Conservation (phyloP, 2,113 vertebrate species). For the Platanista minor region DNA sequence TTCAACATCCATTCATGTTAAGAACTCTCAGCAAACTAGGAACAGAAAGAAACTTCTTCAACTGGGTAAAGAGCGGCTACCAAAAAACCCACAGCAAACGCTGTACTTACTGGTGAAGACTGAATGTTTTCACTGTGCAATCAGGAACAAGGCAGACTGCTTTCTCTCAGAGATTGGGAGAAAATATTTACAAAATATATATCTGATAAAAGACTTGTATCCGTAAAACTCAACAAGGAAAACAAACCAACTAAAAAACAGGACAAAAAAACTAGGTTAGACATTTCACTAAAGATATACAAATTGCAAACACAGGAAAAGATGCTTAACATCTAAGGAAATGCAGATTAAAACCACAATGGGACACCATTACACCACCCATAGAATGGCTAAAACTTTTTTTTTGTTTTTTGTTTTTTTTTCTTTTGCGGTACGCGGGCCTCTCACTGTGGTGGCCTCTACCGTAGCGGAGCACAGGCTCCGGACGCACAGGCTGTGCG, state of each 20-base stretch:
- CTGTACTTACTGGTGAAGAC: neutral
- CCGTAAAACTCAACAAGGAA: neutral
- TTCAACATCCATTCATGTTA: neutral
- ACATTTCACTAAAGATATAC: neutral
- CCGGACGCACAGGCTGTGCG: too few relatives aligned
- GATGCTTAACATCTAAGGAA: neutral
- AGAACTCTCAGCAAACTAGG: neutral
- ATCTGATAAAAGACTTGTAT: neutral
- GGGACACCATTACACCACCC: too few relatives aligned
- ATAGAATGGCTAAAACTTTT: neutral
- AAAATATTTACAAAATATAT: neutral
- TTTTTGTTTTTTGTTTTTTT: too few relatives aligned
- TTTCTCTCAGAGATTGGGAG: neutral
- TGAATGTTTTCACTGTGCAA: neutral
- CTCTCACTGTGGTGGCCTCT: too few relatives aligned
- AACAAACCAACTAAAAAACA: neutral
- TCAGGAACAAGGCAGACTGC: neutral
- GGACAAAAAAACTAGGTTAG: neutral
- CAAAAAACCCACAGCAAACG: neutral
- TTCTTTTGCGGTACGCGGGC: too few relatives aligned
- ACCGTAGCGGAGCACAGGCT: too few relatives aligned
- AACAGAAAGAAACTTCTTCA: neutral
- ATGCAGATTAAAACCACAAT: accelerated
- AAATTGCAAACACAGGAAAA: neutral
- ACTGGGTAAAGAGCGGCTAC: neutral